These are phyloP conservation scores for Brienomyrus brachyistius DNA, from an alignment of 2,113 vertebrate species.

Conservation along the genomic window DNA sequence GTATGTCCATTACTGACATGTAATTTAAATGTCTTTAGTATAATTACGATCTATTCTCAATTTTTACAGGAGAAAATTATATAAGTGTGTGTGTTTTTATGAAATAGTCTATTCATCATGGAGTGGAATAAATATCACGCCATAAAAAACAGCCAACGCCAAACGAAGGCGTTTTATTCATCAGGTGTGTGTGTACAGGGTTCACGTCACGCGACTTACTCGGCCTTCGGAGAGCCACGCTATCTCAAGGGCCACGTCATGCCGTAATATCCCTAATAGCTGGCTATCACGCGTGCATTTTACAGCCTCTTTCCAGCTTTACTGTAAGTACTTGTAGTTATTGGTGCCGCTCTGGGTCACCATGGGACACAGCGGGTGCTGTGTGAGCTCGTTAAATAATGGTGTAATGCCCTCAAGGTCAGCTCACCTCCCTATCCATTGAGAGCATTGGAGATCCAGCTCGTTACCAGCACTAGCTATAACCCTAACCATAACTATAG, in stretches of 20 bases:
- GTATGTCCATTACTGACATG: background rate
- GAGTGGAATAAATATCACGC: too few relatives aligned
- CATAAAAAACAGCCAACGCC: background rate
- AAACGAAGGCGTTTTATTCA: background rate
- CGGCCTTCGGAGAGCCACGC: background rate
- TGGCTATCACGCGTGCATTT: background rate
- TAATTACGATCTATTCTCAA: background rate
- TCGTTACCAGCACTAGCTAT: background rate
- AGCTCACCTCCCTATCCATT: background rate
- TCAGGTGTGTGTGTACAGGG: background rate
- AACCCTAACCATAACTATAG: background rate
- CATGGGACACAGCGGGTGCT: background rate
- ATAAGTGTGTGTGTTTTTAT: background rate
- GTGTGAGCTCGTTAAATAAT: background rate
- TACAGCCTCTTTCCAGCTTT: background rate
- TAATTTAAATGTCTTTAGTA: background rate
- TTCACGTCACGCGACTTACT: background rate
- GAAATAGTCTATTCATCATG: background rate
- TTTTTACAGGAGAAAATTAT: background rate
- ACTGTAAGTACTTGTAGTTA: background rate
- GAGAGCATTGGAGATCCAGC: background rate
- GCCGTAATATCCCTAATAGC: background rate
- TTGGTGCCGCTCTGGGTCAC: background rate
- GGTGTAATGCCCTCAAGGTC: background rate
- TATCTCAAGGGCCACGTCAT: background rate